Evolutionary conservation across 2,888 invertebrate species (phyloP).

Genomic region (Meghimatium bilineatum): DNA sequence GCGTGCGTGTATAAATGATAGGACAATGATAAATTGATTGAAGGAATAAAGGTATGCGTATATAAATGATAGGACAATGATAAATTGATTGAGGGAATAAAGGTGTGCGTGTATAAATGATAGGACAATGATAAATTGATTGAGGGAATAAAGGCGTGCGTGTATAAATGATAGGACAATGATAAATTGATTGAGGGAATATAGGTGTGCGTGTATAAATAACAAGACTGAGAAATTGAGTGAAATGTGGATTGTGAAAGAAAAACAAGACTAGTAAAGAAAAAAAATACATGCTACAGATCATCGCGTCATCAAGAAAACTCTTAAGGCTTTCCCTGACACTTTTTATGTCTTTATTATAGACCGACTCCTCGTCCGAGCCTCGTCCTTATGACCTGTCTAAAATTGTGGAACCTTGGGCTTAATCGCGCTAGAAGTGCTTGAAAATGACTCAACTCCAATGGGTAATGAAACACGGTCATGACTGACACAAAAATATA

Average conservation of each 20-base stretch:
- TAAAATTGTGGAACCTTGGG: conserved; percentile 6
- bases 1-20: too few species aligned
- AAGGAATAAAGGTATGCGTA: too few species aligned
- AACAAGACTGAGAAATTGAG: not conserved
- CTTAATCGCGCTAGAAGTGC: conserved; percentile 26
- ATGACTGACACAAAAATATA: conserved; percentile 2
- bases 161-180: too few species aligned
- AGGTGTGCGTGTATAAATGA: too few species aligned
- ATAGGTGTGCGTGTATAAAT: not conserved
- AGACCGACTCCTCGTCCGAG: not conserved
- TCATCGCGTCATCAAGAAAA: conserved; percentile 6
- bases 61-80: too few species aligned
- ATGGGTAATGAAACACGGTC: conserved; percentile 28
- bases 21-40: too few species aligned
- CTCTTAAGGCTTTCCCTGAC: conserved; percentile 8
- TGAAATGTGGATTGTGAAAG: not conserved
- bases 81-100: too few species aligned
- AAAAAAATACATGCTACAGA: not conserved
- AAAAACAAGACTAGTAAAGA: not conserved
- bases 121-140: too few species aligned
- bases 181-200: too few species aligned
- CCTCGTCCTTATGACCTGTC: not conserved
- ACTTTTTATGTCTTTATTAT: conserved; percentile 1
- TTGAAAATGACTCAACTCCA: conserved; percentile 38
- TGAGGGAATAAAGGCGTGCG: too few species aligned